Percentiles rank a stretch among this genome's conserved stretches.
phyloP scores from a whole-genome alignment of 23 tunicate genomes.

The Styela clava region DNA sequence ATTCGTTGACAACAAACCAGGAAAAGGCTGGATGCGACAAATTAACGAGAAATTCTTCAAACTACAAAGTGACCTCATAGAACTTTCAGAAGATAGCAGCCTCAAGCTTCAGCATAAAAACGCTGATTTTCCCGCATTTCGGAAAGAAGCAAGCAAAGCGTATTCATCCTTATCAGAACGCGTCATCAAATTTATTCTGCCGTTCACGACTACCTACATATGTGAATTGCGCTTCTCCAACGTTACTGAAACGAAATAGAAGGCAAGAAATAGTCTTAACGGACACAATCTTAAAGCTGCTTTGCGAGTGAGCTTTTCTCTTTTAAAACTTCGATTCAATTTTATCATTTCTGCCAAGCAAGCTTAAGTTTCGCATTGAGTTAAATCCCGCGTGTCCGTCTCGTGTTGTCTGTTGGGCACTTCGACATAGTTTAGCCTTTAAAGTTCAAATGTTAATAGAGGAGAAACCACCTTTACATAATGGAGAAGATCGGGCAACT shows the following conservation, averaged over 20 bases:
- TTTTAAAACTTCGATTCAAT: neutral
- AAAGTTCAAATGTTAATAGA: too few species aligned
- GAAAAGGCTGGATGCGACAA: too few species aligned
- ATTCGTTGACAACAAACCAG: too few species aligned
- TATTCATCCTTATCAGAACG: constrained; percentile 19
- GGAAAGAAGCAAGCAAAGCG: constrained; percentile 38
- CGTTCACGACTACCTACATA: constrained; percentile 41
- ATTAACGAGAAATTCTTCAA: too few species aligned
- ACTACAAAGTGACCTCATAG: constrained; percentile 46
- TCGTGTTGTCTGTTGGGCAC: neutral
- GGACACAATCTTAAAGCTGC: neutral
- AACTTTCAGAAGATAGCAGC: constrained; percentile 41
- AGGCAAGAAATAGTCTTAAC: neutral
- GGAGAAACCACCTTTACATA: too few species aligned
- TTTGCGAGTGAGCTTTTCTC: neutral
- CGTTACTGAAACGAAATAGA: constrained; percentile 27
- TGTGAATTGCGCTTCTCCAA: constrained; percentile 42
- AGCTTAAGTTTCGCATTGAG: constrained; percentile 3
- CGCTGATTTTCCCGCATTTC: constrained; percentile 34
- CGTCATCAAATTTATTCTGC: too few species aligned
- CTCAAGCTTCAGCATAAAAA: constrained; percentile 40
- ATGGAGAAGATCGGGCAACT: too few species aligned
- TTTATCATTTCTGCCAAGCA: neutral
- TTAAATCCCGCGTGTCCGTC: neutral
- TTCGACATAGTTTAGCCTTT: too few species aligned